Conservation (phyloP, 1,140 invertebrate species). For the Helicoverpa zea region DNA sequence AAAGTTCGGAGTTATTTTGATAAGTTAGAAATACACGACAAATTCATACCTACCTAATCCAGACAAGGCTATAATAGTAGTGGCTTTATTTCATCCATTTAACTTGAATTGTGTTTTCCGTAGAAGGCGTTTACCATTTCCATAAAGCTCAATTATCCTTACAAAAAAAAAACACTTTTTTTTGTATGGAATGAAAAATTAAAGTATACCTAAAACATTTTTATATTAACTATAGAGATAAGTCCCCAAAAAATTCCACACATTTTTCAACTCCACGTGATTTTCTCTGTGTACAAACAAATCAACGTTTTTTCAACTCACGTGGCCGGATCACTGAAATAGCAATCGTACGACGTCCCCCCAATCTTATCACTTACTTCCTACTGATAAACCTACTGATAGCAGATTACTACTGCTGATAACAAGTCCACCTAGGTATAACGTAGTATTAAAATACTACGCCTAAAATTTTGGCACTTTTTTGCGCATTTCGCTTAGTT, state of each 20-base stretch:
- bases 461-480: not conserved
- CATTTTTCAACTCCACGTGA: not conserved
- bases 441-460: conserved; percentile 8
- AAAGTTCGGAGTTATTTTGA: too few relatives aligned
- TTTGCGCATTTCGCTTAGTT: not conserved
- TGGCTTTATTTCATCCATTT: too few relatives aligned
- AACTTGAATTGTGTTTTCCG: too few relatives aligned
- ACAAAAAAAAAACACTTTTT: too few relatives aligned
- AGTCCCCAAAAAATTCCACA: not conserved
- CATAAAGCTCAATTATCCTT: too few relatives aligned
- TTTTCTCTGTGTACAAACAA: conserved; percentile 16
- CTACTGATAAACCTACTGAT: conserved; percentile 30
- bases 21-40: too few relatives aligned
- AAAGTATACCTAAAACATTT: not conserved
- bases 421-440: not conserved
- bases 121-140: too few relatives aligned
- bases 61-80: too few relatives aligned
- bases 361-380: conserved; percentile 31
- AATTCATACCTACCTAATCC: too few relatives aligned
- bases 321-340: not conserved
- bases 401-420: not conserved
- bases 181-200: not conserved
- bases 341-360: conserved; percentile 28
- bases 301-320: conserved; percentile 12
- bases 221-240: not conserved